Evolutionary conservation across 2,797 vertebrate species (phyloP).

Genomic region (Thamnophis elegans): DNA sequence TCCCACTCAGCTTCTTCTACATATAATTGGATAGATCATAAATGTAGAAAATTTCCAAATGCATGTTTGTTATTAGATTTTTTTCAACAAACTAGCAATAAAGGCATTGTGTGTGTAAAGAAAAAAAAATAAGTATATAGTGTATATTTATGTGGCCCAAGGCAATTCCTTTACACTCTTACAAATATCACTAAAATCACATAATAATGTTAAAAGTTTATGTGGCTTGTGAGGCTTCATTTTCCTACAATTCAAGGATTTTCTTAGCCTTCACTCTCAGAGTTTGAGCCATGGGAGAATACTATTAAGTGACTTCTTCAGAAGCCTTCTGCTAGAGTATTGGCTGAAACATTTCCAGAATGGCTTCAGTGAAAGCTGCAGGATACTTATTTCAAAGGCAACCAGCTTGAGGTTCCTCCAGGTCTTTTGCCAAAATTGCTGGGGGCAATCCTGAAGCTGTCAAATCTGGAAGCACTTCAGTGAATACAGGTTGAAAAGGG

Average conservation of each 20-base stretch:
- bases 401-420: not conserved
- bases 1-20: not conserved
- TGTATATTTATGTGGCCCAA: too few relatives aligned
- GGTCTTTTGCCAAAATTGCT: not conserved
- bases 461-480: not conserved
- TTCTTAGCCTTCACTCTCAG: not conserved
- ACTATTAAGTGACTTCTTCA: not conserved
- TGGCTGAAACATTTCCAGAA: not conserved
- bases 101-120: not conserved
- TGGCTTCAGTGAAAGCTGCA: not conserved
- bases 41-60: not conserved
- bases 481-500: not conserved
- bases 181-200: not conserved
- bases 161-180: too few relatives aligned
- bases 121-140: not conserved
- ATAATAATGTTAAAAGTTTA: not conserved
- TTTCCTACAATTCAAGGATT: not conserved
- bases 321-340: not conserved
- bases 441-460: not conserved
- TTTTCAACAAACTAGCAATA: not conserved
- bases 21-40: not conserved
- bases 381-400: not conserved
- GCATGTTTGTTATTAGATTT: not conserved
- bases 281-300: not conserved
- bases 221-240: not conserved